phyloP scores from a whole-genome alignment of 2,888 invertebrate genomes.

The Scaptomyza flava region DNA sequence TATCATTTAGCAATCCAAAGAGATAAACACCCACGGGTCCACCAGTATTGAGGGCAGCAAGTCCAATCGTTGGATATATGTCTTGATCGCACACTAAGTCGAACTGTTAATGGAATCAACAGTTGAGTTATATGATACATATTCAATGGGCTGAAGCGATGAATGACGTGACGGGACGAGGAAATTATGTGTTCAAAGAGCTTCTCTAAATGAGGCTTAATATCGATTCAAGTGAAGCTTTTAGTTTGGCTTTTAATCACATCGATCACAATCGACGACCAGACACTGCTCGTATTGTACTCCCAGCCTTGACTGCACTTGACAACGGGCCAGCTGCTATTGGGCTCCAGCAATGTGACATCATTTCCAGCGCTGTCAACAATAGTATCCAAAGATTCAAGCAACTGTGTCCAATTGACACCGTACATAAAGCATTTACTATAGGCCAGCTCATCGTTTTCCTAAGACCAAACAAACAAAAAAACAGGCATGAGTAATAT shows the following conservation, averaged over 20 bases:
- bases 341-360: constrained; percentile 83
- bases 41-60: constrained; percentile 94
- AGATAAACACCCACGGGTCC: constrained; percentile 95
- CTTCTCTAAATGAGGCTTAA: constrained; percentile 46
- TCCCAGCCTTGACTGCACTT: constrained; percentile 92
- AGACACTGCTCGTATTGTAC: constrained; percentile 89
- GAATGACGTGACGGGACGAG: constrained; percentile 19
- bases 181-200: constrained; percentile 40
- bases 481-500: not conserved
- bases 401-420: constrained; percentile 88
- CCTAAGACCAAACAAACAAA: constrained; percentile 54
- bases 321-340: constrained; percentile 88
- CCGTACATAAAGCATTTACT: constrained; percentile 90
- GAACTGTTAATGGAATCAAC: constrained; percentile 85
- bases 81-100: constrained; percentile 94
- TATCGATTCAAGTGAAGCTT: constrained; percentile 9
- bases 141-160: not conserved
- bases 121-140: constrained; percentile 3
- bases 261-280: constrained; percentile 93
- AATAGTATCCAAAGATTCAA: constrained; percentile 71
- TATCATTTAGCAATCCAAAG: constrained; percentile 94
- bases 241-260: constrained; percentile 84
- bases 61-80: constrained; percentile 94
- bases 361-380: constrained; percentile 35
- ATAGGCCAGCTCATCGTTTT: constrained; percentile 85